These are phyloP conservation scores for Riparia riparia DNA, from an alignment of 2,113 vertebrate genomes.

Conservation along the genomic window DNA sequence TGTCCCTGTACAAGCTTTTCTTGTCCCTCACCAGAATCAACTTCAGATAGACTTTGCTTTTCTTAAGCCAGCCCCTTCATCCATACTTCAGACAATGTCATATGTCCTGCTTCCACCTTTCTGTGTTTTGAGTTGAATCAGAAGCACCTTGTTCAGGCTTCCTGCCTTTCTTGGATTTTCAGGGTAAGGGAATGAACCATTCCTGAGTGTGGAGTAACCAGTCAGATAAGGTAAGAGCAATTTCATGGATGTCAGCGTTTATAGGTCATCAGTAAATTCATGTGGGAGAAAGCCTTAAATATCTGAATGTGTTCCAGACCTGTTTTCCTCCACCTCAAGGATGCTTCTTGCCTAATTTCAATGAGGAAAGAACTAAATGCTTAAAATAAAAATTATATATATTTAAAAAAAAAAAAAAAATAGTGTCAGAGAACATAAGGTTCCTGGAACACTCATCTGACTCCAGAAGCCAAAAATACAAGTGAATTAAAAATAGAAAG, in stretches of 20 bases:
- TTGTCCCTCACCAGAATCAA: neutral
- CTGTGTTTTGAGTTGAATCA: neutral
- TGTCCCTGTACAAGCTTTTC: neutral
- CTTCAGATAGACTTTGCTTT: neutral
- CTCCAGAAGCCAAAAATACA: constrained; percentile 27
- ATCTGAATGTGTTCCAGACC: neutral
- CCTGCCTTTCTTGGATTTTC: neutral
- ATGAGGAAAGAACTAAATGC: neutral
- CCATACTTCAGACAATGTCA: neutral
- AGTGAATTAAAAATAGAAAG: neutral
- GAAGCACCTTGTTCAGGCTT: neutral
- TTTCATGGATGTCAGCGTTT: neutral
- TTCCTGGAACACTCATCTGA: constrained; percentile 13
- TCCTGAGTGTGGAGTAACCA: neutral
- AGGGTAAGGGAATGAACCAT: neutral
- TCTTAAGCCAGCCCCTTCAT: neutral
- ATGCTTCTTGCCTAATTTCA: neutral
- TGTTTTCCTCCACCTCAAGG: neutral
- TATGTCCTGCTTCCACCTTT: neutral
- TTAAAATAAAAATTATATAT: neutral
- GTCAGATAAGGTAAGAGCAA: neutral
- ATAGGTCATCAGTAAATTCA: neutral
- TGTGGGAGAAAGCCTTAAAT: neutral
- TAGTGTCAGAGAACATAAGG: neutral
- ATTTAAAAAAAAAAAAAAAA: neutral